Evolutionary conservation across 2,797 vertebrate genomes (phyloP).

Genomic region (Eremophila alpestris): DNA sequence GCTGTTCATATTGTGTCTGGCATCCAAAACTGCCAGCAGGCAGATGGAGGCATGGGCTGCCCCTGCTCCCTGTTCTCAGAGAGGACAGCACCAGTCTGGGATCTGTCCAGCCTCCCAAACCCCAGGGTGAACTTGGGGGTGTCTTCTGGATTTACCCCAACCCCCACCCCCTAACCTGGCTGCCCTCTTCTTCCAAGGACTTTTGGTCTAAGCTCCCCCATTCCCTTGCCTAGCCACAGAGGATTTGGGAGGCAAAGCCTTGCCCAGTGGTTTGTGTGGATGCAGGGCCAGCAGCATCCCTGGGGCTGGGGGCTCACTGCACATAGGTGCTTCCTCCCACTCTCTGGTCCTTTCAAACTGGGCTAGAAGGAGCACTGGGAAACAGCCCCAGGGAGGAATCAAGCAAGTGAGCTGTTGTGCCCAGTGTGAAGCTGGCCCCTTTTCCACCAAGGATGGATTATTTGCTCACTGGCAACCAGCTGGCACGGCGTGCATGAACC

Average conservation of each 20-base stretch:
- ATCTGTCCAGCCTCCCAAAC: background rate
- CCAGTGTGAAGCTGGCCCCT: background rate
- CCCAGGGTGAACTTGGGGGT: background rate
- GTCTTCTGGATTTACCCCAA: background rate
- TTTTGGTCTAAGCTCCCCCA: background rate
- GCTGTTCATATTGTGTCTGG: background rate
- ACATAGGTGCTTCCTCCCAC: background rate
- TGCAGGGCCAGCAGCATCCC: background rate
- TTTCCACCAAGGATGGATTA: background rate
- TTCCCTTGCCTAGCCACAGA: background rate
- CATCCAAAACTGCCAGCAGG: background rate
- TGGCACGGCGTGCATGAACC: background rate
- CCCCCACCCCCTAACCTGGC: background rate
- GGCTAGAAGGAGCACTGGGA: background rate
- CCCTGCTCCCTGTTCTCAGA: background rate
- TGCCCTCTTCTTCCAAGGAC: background rate
- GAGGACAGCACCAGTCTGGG: background rate
- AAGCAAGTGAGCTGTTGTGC: background rate
- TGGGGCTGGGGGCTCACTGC: background rate
- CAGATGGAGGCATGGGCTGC: background rate
- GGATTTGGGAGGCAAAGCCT: background rate
- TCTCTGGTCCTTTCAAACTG: background rate
- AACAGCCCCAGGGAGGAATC: background rate
- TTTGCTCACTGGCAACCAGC: background rate
- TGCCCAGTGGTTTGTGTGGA: background rate